Evolutionary conservation across 2,888 invertebrate genomes (phyloP).

Genomic region (Lepas anatifera): DNA sequence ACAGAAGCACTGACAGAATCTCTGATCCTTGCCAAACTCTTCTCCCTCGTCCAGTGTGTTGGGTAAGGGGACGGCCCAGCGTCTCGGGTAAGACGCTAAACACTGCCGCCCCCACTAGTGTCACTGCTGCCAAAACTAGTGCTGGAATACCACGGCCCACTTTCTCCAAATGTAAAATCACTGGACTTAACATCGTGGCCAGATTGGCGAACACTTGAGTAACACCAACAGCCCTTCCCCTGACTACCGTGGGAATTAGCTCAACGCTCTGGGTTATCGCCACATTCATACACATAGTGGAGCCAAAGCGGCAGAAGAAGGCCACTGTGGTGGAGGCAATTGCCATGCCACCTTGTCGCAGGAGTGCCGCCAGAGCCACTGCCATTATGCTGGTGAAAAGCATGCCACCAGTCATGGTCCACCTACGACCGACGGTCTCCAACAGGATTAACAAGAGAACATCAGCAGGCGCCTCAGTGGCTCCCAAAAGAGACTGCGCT

Average conservation of each 20-base stretch:
- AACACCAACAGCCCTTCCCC: neutral
- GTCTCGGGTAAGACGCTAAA: slow-evolving; percentile 22
- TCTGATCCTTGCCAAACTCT: slow-evolving; percentile 17
- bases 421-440: slow-evolving; percentile 20
- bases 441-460: slow-evolving; percentile 17
- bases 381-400: neutral
- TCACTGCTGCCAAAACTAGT: slow-evolving; percentile 17
- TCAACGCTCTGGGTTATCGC: slow-evolving; percentile 19
- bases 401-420: slow-evolving; percentile 8
- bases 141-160: slow-evolving; percentile 17
- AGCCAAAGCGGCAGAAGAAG: slow-evolving; percentile 18
- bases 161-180: neutral
- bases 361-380: neutral
- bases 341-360: neutral
- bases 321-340: slow-evolving; percentile 14
- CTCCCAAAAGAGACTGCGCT: slow-evolving; percentile 19
- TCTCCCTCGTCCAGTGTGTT: slow-evolving; percentile 23
- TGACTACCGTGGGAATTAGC: slow-evolving; percentile 18
- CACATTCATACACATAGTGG: slow-evolving; percentile 21
- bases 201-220: slow-evolving; percentile 16
- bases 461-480: slow-evolving; percentile 21
- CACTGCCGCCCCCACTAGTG: slow-evolving; percentile 15
- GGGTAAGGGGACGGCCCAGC: slow-evolving; percentile 18
- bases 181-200: slow-evolving; percentile 14
- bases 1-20: slow-evolving; percentile 14